phyloP scores from a whole-genome alignment of 2,888 invertebrate species.

The Agriopis aurantiaria region DNA sequence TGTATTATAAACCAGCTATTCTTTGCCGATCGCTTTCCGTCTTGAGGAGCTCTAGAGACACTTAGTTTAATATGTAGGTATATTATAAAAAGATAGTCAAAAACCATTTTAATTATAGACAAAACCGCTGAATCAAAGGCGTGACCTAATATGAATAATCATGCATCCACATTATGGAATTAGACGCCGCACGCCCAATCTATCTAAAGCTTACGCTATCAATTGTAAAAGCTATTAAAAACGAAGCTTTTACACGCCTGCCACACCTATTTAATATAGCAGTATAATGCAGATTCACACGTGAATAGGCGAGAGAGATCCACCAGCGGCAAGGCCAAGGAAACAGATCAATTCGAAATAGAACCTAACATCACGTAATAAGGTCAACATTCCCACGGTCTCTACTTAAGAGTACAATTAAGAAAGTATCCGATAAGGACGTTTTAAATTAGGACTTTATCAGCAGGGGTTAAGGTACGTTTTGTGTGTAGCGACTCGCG shows the following conservation, averaged over 20 bases:
- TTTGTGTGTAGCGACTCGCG: conserved; percentile 57
- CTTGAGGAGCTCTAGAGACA: no score
- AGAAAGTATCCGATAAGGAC: conserved; percentile 82
- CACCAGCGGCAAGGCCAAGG: conserved; percentile 84
- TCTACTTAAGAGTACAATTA: conserved; percentile 76
- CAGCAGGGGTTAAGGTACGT: conserved; percentile 59
- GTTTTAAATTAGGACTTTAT: conserved; percentile 66
- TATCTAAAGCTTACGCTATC: conserved; percentile 69
- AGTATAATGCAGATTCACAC: conserved; percentile 84
- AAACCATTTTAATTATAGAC: conserved; percentile 46
- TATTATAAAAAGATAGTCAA: conserved; percentile 26
- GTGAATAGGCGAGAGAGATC: conserved; percentile 85
- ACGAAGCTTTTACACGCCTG: conserved; percentile 68
- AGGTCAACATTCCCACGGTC: conserved; percentile 76
- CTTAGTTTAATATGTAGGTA: background rate
- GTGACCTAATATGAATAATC: conserved; percentile 71
- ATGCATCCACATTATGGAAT: conserved; percentile 78
- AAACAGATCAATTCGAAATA: conserved; percentile 68
- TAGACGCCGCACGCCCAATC: conserved; percentile 77
- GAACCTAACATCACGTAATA: conserved; percentile 69
- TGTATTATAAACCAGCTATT: no score
- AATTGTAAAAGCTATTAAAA: conserved; percentile 74
- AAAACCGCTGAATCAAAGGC: conserved; percentile 70
- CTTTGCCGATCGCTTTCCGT: no score
- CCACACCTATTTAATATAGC: conserved; percentile 72